phyloP scores from a whole-genome alignment of 2,113 vertebrate species.

The Halichoeres trimaculatus region DNA sequence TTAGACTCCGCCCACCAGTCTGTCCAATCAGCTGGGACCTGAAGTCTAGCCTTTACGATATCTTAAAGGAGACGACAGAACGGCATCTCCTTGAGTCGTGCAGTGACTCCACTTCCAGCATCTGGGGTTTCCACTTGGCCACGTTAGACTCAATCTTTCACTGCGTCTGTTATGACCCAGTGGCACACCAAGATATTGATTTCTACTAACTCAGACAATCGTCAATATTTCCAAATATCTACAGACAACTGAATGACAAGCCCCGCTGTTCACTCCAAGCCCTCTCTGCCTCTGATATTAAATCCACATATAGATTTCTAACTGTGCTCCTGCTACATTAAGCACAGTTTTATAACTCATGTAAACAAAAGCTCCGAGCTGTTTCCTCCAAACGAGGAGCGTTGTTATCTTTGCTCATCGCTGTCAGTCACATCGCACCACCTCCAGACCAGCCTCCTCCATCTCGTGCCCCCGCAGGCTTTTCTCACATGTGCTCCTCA shows the following conservation, averaged over 20 bases:
- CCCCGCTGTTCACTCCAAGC: conserved; percentile 8
- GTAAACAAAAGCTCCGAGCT: conserved; percentile 51
- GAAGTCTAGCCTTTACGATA: too few species aligned
- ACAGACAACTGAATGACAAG: background rate
- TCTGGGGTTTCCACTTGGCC: too few species aligned
- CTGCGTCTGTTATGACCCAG: too few species aligned
- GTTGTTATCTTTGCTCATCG: conserved; percentile 54
- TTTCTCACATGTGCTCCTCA: conserved; percentile 56
- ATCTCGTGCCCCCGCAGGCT: conserved; percentile 48
- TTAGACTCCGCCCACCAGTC: too few species aligned
- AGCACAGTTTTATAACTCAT: conserved; percentile 52
- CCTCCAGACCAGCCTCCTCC: conserved; percentile 64
- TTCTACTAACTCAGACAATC: background rate
- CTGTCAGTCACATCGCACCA: conserved; percentile 49
- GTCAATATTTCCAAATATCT: background rate
- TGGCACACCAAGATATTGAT: too few species aligned
- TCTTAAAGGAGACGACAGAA: too few species aligned
- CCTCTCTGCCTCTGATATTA: conserved; percentile 5
- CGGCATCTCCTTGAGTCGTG: too few species aligned
- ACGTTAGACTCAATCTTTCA: too few species aligned
- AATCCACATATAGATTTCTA: conserved; percentile 35
- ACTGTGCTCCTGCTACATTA: conserved; percentile 37
- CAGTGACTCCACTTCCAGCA: too few species aligned
- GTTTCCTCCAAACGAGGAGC: conserved; percentile 45
- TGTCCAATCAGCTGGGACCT: too few species aligned